Conservation (phyloP, 2,113 vertebrate genomes). For the Malurus alboscapulatus region DNA sequence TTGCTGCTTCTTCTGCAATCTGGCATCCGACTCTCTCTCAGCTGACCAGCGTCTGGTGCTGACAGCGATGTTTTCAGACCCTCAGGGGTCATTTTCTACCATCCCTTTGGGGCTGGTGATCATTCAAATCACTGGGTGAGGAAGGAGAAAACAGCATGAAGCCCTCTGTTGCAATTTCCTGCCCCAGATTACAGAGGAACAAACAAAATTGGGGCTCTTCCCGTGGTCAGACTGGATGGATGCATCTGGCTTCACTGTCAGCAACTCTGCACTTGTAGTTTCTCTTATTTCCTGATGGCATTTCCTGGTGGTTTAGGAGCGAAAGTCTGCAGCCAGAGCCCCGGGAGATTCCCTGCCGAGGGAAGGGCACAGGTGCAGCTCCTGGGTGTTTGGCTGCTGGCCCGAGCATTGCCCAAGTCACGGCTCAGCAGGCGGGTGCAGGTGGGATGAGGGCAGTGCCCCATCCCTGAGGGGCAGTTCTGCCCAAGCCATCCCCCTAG, state of each 20-base stretch:
- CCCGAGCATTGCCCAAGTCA: neutral
- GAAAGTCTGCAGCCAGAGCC: neutral
- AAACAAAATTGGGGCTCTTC: neutral
- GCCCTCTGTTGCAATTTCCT: slow-evolving; percentile 49
- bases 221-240: neutral
- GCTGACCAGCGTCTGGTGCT: neutral
- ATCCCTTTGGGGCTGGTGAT: neutral
- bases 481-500: neutral
- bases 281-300: rapidly evolving
- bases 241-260: rapidly evolving
- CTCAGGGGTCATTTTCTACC: neutral
- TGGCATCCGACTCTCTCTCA: rapidly evolving
- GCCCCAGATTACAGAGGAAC: neutral
- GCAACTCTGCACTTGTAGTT: rapidly evolving
- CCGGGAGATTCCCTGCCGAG: neutral
- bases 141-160: neutral
- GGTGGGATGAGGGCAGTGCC: neutral
- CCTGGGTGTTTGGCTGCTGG: neutral
- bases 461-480: neutral
- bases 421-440: rapidly evolving
- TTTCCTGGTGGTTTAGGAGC: rapidly evolving
- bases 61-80: neutral
- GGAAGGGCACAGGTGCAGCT: neutral
- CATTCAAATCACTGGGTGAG: neutral
- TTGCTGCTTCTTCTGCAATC: neutral